Conservation (phyloP, 2,888 invertebrate species). For the Cotesia congregata region DNA sequence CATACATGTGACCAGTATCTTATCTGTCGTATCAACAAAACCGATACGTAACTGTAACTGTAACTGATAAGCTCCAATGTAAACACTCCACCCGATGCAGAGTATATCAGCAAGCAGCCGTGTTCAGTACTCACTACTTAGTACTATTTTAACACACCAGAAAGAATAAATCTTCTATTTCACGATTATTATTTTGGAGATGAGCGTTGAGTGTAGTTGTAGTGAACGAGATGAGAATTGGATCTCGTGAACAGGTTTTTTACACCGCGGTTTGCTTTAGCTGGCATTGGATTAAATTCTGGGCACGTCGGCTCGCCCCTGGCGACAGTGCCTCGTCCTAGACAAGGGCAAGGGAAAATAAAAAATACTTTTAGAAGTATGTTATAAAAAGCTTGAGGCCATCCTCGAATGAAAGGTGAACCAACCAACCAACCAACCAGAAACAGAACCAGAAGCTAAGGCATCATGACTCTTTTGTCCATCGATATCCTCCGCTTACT, state of each 20-base stretch:
- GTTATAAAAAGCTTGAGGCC: not conserved
- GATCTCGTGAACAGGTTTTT: slow-evolving; percentile 32
- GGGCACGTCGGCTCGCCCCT: slow-evolving; percentile 27
- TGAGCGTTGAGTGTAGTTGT: too few species aligned
- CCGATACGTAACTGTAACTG: not conserved
- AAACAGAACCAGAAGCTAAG: not conserved
- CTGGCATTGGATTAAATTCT: slow-evolving; percentile 29
- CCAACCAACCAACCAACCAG: not conserved
- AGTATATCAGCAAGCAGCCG: not conserved
- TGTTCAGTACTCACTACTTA: too few species aligned
- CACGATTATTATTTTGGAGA: not conserved
- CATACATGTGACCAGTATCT: not conserved
- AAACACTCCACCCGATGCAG: not conserved
- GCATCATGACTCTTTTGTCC: not conserved
- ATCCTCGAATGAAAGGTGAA: not conserved
- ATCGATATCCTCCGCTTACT: not conserved
- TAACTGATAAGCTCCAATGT: not conserved
- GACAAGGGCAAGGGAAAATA: slow-evolving; percentile 28
- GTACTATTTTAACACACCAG: not conserved
- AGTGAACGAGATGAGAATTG: slow-evolving; percentile 21
- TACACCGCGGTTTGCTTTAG: not conserved
- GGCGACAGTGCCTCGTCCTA: slow-evolving; percentile 33
- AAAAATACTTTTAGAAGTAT: not conserved
- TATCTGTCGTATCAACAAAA: not conserved
- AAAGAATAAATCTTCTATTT: not conserved